These are phyloP conservation scores for Nycticryphes semicollaris DNA, from an alignment of 2,113 vertebrate species.

Conservation along the genomic window DNA sequence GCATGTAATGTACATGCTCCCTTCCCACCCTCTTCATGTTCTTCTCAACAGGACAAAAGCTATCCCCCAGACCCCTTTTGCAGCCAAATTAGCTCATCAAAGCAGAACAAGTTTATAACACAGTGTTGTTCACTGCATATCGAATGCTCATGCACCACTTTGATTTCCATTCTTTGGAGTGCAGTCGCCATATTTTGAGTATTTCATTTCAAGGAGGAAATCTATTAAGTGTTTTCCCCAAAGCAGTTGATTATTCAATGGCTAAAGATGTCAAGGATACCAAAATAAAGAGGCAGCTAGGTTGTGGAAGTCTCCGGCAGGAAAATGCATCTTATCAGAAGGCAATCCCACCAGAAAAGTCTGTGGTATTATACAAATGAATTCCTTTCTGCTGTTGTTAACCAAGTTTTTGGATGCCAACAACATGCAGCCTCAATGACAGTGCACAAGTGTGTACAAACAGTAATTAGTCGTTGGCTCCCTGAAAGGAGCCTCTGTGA, in stretches of 20 bases:
- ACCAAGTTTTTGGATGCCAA: slow-evolving; percentile 47
- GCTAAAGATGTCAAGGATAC: slow-evolving; percentile 58
- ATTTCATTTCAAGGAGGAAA: slow-evolving; percentile 61
- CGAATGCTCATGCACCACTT: slow-evolving; percentile 14
- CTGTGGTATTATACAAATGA: slow-evolving; percentile 5
- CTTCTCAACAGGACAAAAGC: slow-evolving; percentile 30
- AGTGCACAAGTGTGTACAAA: slow-evolving; percentile 44
- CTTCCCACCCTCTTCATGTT: not conserved
- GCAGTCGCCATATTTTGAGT: slow-evolving; percentile 48
- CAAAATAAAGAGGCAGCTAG: slow-evolving; percentile 35
- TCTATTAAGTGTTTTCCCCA: slow-evolving; percentile 45
- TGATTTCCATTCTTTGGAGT: slow-evolving; percentile 40
- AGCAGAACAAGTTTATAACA: slow-evolving; percentile 30
- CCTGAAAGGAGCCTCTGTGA: slow-evolving; percentile 66
- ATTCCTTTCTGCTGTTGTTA: slow-evolving; percentile 42
- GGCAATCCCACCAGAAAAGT: slow-evolving; percentile 1
- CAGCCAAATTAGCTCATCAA: slow-evolving; percentile 62
- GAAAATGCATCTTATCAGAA: slow-evolving; percentile 37
- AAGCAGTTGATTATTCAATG: slow-evolving; percentile 53
- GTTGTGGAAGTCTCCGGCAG: not conserved
- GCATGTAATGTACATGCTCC: slow-evolving; percentile 3
- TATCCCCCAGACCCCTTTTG: slow-evolving; percentile 38
- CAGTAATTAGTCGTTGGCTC: slow-evolving; percentile 46
- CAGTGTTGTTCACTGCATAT: slow-evolving; percentile 23
- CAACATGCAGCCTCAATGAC: not conserved